phyloP scores from a whole-genome alignment of 2,888 invertebrate genomes.

The Drosophila peninsularis region DNA sequence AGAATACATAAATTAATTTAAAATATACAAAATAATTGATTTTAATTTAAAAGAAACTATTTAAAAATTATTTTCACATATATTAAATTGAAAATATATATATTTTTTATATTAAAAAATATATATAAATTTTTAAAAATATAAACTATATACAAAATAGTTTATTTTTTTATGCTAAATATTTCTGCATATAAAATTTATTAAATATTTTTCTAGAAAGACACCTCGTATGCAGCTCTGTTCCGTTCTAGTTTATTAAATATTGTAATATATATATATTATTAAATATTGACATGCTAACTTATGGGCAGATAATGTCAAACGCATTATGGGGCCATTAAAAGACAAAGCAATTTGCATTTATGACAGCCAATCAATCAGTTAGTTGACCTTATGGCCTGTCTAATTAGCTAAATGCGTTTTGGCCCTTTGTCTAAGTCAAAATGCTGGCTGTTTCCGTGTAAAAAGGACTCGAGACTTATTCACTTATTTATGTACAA shows the following conservation, averaged over 20 bases:
- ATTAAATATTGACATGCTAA: not conserved
- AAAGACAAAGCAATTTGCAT: not conserved
- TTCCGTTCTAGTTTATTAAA: not conserved
- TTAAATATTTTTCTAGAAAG: not conserved
- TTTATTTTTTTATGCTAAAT: too few relatives aligned
- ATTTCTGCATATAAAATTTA: too few relatives aligned
- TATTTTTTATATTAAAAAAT: too few relatives aligned
- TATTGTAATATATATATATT: too few relatives aligned
- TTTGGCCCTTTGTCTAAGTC: constrained; percentile 16
- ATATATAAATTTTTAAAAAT: too few relatives aligned
- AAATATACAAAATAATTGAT: too few relatives aligned
- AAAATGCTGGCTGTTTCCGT: constrained; percentile 22
- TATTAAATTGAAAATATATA: too few relatives aligned
- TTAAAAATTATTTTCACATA: too few relatives aligned
- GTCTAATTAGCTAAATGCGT: constrained; percentile 56
- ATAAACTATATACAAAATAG: too few relatives aligned
- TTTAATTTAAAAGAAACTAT: too few relatives aligned
- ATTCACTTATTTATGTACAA: constrained; percentile 52
- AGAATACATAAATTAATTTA: too few relatives aligned
- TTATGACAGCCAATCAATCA: constrained; percentile 36
- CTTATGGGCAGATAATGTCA: not conserved
- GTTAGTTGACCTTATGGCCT: constrained; percentile 17
- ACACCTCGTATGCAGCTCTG: not conserved
- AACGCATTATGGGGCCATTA: not conserved
- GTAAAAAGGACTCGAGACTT: constrained; percentile 32